phyloP scores from a whole-genome alignment of 2,113 vertebrate species.

The Triplophysa dalaica region DNA sequence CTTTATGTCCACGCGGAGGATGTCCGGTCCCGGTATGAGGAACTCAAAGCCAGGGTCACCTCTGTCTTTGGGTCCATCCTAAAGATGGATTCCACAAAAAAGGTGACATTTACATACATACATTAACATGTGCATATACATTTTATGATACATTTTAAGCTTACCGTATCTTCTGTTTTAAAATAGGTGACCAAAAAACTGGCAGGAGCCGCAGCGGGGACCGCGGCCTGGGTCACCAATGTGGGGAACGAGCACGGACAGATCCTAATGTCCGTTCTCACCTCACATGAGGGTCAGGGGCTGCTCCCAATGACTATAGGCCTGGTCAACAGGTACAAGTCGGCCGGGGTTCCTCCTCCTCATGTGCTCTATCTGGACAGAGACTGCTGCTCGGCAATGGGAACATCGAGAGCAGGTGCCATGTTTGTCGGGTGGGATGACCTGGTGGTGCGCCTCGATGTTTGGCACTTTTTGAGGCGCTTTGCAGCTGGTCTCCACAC shows the following conservation, averaged over 20 bases:
- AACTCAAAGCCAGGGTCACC: slow-evolving; percentile 28
- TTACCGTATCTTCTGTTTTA: too few species aligned
- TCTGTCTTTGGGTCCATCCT: slow-evolving; percentile 21
- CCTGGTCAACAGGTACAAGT: slow-evolving; percentile 16
- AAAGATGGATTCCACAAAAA: too few species aligned
- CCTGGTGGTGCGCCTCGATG: slow-evolving; percentile 31
- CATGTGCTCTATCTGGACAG: slow-evolving; percentile 43
- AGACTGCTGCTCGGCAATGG: slow-evolving; percentile 44
- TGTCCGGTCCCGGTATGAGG: not conserved
- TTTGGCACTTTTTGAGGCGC: slow-evolving; percentile 47
- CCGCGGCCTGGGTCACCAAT: slow-evolving; percentile 30
- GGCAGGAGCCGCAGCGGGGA: not conserved
- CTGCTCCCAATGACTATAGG: slow-evolving; percentile 29
- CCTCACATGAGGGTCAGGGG: slow-evolving; percentile 29
- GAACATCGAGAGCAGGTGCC: not conserved
- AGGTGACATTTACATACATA: not conserved
- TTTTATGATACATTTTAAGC: not conserved
- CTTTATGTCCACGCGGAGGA: not conserved
- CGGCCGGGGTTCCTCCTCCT: slow-evolving; percentile 14
- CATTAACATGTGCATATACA: not conserved
- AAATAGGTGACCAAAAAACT: slow-evolving; percentile 5
- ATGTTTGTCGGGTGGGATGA: slow-evolving; percentile 37
- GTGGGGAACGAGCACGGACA: slow-evolving; percentile 43
- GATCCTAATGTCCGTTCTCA: slow-evolving; percentile 43
- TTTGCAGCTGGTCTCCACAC: slow-evolving; percentile 39